A percentile compares a stretch with the other conserved stretches of the same genome.
phyloP scores from a whole-genome alignment of 1,140 invertebrate genomes.

The Magallana ariakensis region DNA sequence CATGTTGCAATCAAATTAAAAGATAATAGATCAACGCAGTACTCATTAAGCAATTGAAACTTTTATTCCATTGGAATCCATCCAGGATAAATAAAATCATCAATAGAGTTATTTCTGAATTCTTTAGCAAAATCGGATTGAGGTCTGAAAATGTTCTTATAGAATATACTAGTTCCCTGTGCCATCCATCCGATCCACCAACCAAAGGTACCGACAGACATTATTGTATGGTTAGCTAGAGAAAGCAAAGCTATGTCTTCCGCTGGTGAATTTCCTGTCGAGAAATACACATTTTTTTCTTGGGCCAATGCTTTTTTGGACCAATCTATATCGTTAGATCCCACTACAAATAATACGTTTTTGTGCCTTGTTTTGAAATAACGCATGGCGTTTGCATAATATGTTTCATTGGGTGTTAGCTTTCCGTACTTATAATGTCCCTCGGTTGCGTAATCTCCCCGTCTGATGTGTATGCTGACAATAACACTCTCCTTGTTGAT shows the following conservation, averaged over 20 bases:
- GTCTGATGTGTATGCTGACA: conserved; percentile 65
- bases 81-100: conserved; percentile 56
- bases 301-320: conserved; percentile 36
- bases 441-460: conserved; percentile 55
- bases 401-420: conserved; percentile 49
- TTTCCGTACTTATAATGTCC: conserved; percentile 52
- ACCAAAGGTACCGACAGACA: conserved; percentile 73
- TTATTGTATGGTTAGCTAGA: conserved; percentile 70
- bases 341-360: conserved; percentile 58
- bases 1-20: no score
- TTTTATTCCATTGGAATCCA: conserved; percentile 55
- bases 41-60: background rate
- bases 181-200: conserved; percentile 73
- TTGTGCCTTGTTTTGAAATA: conserved; percentile 55
- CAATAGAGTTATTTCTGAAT: conserved; percentile 53
- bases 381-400: conserved; percentile 57
- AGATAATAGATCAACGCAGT: no score
- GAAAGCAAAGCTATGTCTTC: conserved; percentile 68
- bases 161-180: conserved; percentile 70
- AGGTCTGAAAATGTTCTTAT: conserved; percentile 55
- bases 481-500: conserved; percentile 7
- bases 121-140: conserved; percentile 51
- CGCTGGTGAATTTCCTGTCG: conserved; percentile 50
- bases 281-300: conserved; percentile 41
- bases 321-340: conserved; percentile 58